Base-by-base conservation (phyloP, 2,113 vertebrate species). In the Oceanodroma tethys region DNA sequence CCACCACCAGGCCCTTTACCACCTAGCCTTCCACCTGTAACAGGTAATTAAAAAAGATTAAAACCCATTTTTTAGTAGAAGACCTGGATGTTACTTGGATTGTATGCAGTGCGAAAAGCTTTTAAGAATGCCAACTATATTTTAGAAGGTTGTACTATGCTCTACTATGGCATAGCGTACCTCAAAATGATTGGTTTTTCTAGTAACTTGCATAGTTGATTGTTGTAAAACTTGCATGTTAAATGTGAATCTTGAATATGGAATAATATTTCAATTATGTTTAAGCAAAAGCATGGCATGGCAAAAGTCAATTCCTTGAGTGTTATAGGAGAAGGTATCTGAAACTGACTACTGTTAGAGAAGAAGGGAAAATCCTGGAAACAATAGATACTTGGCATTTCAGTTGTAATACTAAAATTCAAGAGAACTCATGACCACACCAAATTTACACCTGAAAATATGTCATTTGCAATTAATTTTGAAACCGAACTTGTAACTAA, bases 11-110 rank as follows among this genome's bases (percentile, higher is more conserved):
- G 99, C 79, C 97, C 98, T 32, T 98, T 99, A 71, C 99, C 99
- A 86, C 99, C 99, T 16, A 99, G 99, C 97, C 98, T 99, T 91
- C 99, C 99, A 76, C 99, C 99, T 84, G 98, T 99, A 66, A 99
- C 99, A 98, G 99, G 99, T 99, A 98, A 68, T 76, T 50, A 9
- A 82, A 83, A 42, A 38, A 42, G 2, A 56, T 38, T 68, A 68
- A 48, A 48, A 1, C 5, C 3, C 2, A 4, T 56, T 43, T 81
- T 60, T 59, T n/a, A 29, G 10, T 42, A 47, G 55, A 58, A 80
- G 73, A 62, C 25, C 13, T 76, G n/a, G 7, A 9, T 73, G 13
- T 70, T 83, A 29, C 29, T 63, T 91, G 30, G 5, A 13, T 74
- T 87, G 8, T 43, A 16, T 4, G 2, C 36, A 36, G 14, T 40